Evolutionary conservation across 1,140 invertebrate genomes (phyloP).

Genomic region (Temnothorax nylanderi): DNA sequence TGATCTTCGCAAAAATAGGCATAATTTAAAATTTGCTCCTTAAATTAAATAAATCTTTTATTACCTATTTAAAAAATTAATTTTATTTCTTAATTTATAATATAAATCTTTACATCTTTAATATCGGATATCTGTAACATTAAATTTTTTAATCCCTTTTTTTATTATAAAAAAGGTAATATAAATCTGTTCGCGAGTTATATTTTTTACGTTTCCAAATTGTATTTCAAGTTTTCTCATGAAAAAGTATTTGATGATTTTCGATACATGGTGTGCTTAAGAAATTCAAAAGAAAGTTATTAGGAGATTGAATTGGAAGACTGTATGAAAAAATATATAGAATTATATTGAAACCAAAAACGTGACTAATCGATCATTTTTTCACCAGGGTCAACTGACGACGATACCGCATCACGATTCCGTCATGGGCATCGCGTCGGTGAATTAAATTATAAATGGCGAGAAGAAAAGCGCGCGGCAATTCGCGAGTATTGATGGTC

Average conservation of each 20-base stretch:
- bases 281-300: neutral
- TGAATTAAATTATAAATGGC: constrained; percentile 22
- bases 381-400: neutral
- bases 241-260: neutral
- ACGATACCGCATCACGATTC: neutral
- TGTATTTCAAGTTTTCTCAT: neutral
- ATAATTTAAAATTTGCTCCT: neutral
- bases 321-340: neutral
- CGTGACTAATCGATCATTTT: neutral
- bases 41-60: neutral
- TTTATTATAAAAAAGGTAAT: neutral
- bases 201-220: neutral
- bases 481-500: neutral
- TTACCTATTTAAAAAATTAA: neutral
- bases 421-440: neutral
- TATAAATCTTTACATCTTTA: neutral
- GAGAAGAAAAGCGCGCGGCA: neutral
- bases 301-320: neutral
- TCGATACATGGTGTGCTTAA: too few relatives aligned
- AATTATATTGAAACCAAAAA: neutral
- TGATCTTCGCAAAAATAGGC: neutral
- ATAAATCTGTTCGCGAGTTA: neutral
- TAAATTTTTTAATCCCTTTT: neutral
- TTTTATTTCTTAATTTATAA: neutral
- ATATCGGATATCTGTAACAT: too few relatives aligned